A percentile compares a stretch with the other conserved stretches of the same genome.
These are phyloP conservation scores for Synergus japonicus DNA, from an alignment of 2,888 invertebrate genomes.

Conservation along the genomic window DNA sequence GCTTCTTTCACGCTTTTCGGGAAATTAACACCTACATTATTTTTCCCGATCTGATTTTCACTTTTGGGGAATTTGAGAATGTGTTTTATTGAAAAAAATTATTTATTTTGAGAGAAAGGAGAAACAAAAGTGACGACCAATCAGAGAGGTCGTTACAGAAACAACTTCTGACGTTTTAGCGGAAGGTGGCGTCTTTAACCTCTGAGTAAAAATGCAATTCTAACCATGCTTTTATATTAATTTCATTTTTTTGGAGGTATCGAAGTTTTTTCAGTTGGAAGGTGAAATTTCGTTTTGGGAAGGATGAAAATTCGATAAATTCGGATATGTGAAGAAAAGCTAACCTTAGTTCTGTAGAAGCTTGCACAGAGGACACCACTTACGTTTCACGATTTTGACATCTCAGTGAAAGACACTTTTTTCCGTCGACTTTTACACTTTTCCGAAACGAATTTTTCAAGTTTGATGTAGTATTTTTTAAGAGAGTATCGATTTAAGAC, in stretches of 20 bases:
- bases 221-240: conserved; percentile 63
- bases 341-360: conserved; percentile 66
- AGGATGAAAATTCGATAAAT: conserved; percentile 36
- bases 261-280: neutral
- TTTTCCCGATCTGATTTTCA: neutral
- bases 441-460: neutral
- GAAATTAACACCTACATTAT: neutral
- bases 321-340: conserved; percentile 52
- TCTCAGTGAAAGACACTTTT: neutral
- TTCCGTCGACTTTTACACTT: neutral
- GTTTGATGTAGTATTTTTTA: neutral
- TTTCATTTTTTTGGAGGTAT: neutral
- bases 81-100: neutral
- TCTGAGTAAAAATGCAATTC: conserved; percentile 67
- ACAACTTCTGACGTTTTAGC: conserved; percentile 50
- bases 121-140: conserved; percentile 65
- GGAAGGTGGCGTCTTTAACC: conserved; percentile 70
- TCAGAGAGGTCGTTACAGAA: conserved; percentile 60
- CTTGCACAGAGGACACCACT: conserved; percentile 71
- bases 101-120: conserved; percentile 42
- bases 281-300: neutral
- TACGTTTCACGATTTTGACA: conserved; percentile 54
- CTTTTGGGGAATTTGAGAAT: neutral
- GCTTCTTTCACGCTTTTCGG: too few species aligned
- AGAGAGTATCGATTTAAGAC: neutral